Percentiles rank a stretch among this genome's conserved stretches.
phyloP scores from a whole-genome alignment of 2,797 vertebrate species.

The Pantherophis vulpinus region DNA sequence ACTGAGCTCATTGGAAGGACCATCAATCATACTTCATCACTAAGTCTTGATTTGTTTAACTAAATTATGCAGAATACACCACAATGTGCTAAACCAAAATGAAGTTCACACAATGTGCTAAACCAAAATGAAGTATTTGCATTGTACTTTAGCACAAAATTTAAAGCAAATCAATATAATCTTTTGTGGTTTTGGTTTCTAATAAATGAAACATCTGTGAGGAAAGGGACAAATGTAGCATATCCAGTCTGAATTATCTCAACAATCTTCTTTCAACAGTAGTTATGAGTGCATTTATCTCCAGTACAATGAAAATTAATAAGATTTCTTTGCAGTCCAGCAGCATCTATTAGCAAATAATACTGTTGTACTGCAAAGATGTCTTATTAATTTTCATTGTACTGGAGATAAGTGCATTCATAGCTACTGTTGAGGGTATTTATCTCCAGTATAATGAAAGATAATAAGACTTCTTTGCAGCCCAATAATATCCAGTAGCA shows the following conservation, averaged over 20 bases:
- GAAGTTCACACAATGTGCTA: background rate
- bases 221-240: background rate
- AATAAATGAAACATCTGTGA: background rate
- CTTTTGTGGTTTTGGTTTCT: background rate
- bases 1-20: background rate
- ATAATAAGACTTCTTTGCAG: fast-evolving
- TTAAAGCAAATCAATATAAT: background rate
- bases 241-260: background rate
- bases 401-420: background rate
- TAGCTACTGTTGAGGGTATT: background rate
- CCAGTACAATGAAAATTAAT: fast-evolving
- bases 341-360: background rate
- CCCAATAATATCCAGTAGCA: background rate
- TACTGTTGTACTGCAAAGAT: background rate
- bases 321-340: fast-evolving
- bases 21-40: background rate
- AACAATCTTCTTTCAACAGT: background rate
- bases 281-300: background rate
- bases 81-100: background rate
- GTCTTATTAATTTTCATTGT: background rate
- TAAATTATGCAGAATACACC: background rate
- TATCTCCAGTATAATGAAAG: fast-evolving
- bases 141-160: background rate
- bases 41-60: background rate
- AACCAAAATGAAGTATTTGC: background rate